These are phyloP conservation scores for Archips crataeganus DNA, from an alignment of 2,888 invertebrate species.

Conservation along the genomic window DNA sequence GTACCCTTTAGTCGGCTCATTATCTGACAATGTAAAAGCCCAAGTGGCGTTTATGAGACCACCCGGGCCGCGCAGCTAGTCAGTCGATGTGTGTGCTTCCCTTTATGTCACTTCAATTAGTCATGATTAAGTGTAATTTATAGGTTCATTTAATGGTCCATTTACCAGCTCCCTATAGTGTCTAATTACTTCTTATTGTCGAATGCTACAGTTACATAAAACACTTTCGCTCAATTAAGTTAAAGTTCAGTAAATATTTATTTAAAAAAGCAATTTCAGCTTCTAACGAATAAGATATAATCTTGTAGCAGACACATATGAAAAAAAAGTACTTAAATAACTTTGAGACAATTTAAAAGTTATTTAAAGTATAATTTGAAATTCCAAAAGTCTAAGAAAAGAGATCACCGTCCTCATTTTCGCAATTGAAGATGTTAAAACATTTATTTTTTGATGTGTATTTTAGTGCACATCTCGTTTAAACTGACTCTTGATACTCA, in stretches of 20 bases:
- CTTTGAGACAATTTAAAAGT: not conserved
- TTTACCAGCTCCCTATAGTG: conserved; percentile 71
- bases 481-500: not conserved
- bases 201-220: conserved; percentile 70
- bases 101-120: conserved; percentile 77
- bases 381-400: not conserved
- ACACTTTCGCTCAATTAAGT: conserved; percentile 76
- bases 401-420: not conserved
- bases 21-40: conserved; percentile 69
- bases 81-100: conserved; percentile 55
- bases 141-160: conserved; percentile 79
- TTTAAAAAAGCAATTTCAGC: conserved; percentile 35
- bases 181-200: conserved; percentile 75
- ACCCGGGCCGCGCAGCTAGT: conserved; percentile 62
- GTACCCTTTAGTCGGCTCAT: conserved; percentile 68
- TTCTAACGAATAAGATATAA: not conserved
- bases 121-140: conserved; percentile 84
- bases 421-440: not conserved
- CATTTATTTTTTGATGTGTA: not conserved
- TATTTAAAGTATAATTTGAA: not conserved
- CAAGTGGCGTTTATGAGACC: conserved; percentile 66
- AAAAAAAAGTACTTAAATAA: not conserved
- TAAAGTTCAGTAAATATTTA: conserved; percentile 66
- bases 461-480: not conserved
- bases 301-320: not conserved